phyloP scores from a whole-genome alignment of 2,113 vertebrate genomes.

The Mesitornis unicolor region DNA sequence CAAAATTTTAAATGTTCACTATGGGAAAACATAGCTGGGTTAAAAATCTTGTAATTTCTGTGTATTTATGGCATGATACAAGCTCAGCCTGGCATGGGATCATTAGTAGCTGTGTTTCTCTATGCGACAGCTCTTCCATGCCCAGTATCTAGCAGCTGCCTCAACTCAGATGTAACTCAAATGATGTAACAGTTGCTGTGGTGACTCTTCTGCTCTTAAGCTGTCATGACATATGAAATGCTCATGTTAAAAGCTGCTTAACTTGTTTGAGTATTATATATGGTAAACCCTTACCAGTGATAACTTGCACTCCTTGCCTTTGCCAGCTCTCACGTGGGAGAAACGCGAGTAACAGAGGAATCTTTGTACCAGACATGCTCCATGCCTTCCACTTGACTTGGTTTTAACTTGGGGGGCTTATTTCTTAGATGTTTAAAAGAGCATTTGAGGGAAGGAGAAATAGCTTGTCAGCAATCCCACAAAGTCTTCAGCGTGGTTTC shows the following conservation, averaged over 20 bases:
- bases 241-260: conserved; percentile 8
- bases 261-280: neutral
- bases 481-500: conserved; percentile 5
- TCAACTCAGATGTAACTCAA: neutral
- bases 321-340: neutral
- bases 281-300: neutral
- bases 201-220: conserved; percentile 11
- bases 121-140: neutral
- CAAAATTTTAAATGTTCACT: neutral
- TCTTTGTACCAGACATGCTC: neutral
- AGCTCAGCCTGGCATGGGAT: neutral
- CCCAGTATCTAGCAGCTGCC: neutral
- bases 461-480: neutral
- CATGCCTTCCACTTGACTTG: neutral
- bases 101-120: neutral
- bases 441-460: conserved; percentile 21
- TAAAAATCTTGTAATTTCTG: neutral
- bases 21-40: neutral
- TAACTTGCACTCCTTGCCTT: neutral
- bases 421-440: neutral
- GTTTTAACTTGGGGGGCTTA: neutral
- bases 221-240: neutral
- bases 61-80: neutral
- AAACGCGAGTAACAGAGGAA: neutral
- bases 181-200: neutral